Percentiles rank a stretch among this genome's conserved stretches.
Conservation (phyloP, 30 jellyfish, hydroid and myxozoan genomes). For the Rhopilema esculentum region DNA sequence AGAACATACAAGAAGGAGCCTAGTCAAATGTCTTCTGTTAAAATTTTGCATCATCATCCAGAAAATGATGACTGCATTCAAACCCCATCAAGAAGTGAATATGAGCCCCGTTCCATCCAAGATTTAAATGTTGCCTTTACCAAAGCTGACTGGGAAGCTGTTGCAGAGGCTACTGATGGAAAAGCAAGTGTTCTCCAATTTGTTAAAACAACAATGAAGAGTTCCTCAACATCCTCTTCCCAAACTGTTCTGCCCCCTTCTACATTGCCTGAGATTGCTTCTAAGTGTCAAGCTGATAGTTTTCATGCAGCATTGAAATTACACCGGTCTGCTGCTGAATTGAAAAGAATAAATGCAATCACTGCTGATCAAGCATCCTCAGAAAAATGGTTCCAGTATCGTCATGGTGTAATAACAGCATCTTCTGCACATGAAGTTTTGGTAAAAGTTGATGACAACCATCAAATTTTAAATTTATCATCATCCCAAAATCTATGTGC, state of each 20-base stretch:
- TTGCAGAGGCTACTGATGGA: slow-evolving; percentile 64
- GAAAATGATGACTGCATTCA: slow-evolving; percentile 38
- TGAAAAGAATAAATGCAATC: slow-evolving; percentile 19
- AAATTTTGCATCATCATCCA: slow-evolving; percentile 8
- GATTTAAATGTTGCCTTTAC: slow-evolving; percentile 48
- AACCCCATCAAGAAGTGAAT: slow-evolving; percentile 35
- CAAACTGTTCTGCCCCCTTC: slow-evolving; percentile 34
- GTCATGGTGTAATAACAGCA: slow-evolving; percentile 32
- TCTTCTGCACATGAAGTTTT: slow-evolving; percentile 32
- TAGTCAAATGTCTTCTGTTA: slow-evolving; percentile 18
- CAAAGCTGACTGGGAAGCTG: slow-evolving; percentile 44
- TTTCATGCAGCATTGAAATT: slow-evolving; percentile 22
- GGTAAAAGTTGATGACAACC: slow-evolving; percentile 30
- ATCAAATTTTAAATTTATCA: slow-evolving; percentile 11
- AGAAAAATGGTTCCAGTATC: slow-evolving; percentile 22
- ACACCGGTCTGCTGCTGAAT: slow-evolving; percentile 28
- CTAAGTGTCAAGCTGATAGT: slow-evolving; percentile 33
- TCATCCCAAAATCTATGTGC: slow-evolving; percentile 29
- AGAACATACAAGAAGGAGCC: slow-evolving; percentile 11
- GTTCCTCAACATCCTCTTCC: slow-evolving; percentile 49
- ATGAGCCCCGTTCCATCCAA: slow-evolving; percentile 54
- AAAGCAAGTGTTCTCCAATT: slow-evolving; percentile 56
- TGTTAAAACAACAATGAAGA: slow-evolving; percentile 42
- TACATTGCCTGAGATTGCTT: slow-evolving; percentile 30
- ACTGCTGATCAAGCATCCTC: slow-evolving; percentile 39